Evolutionary conservation across 2,888 invertebrate species (phyloP).

Genomic region (Mycalesis mineus): DNA sequence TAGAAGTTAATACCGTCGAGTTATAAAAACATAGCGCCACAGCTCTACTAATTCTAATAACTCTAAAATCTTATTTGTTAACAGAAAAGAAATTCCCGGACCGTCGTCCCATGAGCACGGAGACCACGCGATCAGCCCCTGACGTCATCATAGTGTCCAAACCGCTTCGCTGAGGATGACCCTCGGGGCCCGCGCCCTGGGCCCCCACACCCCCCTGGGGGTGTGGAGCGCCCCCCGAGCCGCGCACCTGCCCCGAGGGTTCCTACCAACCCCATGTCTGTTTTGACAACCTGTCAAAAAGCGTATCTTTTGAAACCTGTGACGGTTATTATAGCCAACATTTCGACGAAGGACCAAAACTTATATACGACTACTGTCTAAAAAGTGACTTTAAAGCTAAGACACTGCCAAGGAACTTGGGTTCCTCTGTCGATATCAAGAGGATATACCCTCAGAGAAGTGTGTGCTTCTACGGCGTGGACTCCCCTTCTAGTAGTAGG

Average conservation of each 20-base stretch:
- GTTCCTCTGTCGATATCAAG: conserved; percentile 54
- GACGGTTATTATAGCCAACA: conserved; percentile 66
- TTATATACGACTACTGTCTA: conserved; percentile 64
- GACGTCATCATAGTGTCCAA: conserved; percentile 88
- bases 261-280: conserved; percentile 46
- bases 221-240: conserved; percentile 44
- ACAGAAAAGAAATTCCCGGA: conserved; percentile 66
- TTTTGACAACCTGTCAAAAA: conserved; percentile 50
- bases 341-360: conserved; percentile 58
- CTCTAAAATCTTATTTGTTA: conserved; percentile 25
- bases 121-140: conserved; percentile 92
- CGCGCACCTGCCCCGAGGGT: conserved; percentile 59
- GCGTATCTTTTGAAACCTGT: conserved; percentile 54
- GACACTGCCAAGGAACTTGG: conserved; percentile 63
- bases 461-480: conserved; percentile 60
- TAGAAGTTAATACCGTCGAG: too few species aligned
- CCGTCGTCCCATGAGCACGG: conserved; percentile 85
- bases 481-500: conserved; percentile 40
- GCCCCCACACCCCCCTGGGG: conserved; percentile 67
- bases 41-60: too few species aligned
- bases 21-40: too few species aligned
- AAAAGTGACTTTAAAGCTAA: conserved; percentile 65
- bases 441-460: conserved; percentile 51
- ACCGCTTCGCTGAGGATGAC: conserved; percentile 76
- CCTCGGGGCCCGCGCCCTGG: conserved; percentile 71